These are phyloP conservation scores for Norana najaformis DNA, from an alignment of 2,888 invertebrate species.

Conservation along the genomic window DNA sequence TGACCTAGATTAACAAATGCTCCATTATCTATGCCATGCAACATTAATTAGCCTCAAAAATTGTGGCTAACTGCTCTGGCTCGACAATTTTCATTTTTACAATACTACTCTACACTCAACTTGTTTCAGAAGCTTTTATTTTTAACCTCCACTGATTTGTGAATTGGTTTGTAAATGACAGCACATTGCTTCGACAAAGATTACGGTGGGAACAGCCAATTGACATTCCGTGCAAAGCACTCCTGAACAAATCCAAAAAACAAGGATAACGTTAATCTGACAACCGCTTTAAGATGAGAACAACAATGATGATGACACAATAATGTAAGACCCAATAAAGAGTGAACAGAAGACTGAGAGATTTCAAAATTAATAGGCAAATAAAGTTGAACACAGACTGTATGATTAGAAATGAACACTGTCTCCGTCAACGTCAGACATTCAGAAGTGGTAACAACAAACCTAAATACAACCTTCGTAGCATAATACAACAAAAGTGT, in stretches of 20 bases:
- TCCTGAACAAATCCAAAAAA: not conserved
- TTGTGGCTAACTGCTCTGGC: not conserved
- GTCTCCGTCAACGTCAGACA: not conserved
- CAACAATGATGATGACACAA: not conserved
- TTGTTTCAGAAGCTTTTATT: not conserved
- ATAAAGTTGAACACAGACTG: not conserved
- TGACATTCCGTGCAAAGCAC: not conserved
- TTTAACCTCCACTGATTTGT: not conserved
- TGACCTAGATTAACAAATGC: not conserved
- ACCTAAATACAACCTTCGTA: not conserved
- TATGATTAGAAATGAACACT: not conserved
- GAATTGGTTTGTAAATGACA: not conserved
- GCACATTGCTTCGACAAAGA: not conserved
- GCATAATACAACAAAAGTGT: not conserved
- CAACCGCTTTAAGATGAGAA: not conserved
- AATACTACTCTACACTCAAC: not conserved
- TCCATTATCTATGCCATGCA: not conserved
- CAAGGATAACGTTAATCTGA: not conserved
- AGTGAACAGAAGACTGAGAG: not conserved
- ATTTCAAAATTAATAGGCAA: not conserved
- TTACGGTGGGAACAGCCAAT: not conserved
- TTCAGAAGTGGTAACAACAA: not conserved
- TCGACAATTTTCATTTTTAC: not conserved
- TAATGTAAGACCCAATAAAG: not conserved
- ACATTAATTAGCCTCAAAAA: not conserved